Percentiles rank a stretch among this genome's conserved stretches.
These are phyloP conservation scores for Eptesicus fuscus DNA, from an alignment of 2,113 vertebrate species.

Conservation along the genomic window DNA sequence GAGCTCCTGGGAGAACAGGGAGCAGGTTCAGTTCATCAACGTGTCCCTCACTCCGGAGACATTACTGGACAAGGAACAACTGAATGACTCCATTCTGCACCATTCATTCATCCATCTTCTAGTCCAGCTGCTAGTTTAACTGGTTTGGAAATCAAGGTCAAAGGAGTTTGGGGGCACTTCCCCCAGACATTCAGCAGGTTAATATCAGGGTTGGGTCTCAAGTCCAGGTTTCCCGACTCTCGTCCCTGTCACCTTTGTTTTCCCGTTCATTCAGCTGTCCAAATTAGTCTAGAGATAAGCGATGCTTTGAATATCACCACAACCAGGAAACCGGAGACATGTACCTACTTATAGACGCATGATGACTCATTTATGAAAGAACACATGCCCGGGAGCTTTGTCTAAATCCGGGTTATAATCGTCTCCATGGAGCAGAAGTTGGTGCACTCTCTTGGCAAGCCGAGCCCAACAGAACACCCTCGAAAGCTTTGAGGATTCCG, in stretches of 20 bases:
- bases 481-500: conserved; percentile 4
- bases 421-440: background rate
- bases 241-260: background rate
- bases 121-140: background rate
- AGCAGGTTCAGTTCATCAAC: accelerated
- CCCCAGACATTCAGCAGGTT: background rate
- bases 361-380: conserved; percentile 34
- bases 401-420: background rate
- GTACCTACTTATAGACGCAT: background rate
- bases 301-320: background rate
- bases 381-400: background rate
- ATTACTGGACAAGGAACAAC: background rate
- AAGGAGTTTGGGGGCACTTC: background rate
- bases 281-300: background rate
- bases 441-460: background rate
- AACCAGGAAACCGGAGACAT: background rate
- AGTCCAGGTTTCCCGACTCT: background rate
- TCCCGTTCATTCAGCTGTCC: background rate
- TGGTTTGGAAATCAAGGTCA: background rate
- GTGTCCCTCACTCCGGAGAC: background rate
- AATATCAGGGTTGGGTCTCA: background rate
- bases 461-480: background rate
- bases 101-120: background rate
- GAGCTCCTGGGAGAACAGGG: background rate
- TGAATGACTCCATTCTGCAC: background rate